A percentile compares a stretch with the other conserved stretches of the same genome.
phyloP scores from a whole-genome alignment of 2,113 vertebrate species.

The Prochilodus magdalenae region DNA sequence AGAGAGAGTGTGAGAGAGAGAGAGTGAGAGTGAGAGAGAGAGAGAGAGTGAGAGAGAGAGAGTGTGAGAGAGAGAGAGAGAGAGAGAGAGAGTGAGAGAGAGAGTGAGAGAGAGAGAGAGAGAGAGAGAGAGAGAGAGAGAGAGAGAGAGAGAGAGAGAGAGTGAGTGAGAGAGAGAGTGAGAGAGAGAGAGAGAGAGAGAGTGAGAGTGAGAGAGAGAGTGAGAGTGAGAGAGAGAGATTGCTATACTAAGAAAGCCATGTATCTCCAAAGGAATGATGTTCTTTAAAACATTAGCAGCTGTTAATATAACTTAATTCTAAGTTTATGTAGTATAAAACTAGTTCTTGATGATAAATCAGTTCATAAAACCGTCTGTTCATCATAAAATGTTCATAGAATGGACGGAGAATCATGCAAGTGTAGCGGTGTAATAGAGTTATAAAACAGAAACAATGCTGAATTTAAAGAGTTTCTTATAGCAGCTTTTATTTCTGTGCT shows the following conservation, averaged over 20 bases:
- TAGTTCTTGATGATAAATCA: too few relatives aligned
- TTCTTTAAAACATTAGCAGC: too few relatives aligned
- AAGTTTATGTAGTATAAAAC: too few relatives aligned
- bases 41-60: not conserved
- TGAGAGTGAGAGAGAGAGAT: not conserved
- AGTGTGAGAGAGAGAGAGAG: not conserved
- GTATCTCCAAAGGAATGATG: too few relatives aligned
- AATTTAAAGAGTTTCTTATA: not conserved
- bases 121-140: not conserved
- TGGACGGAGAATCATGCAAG: not conserved
- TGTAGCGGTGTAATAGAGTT: not conserved
- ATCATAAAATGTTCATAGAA: not conserved
- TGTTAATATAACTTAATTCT: too few relatives aligned
- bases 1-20: not conserved
- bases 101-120: not conserved
- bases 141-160: not conserved
- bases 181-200: not conserved
- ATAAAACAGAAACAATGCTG: not conserved
- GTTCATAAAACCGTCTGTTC: too few relatives aligned
- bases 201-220: not conserved
- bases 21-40: not conserved
- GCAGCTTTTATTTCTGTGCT: not conserved
- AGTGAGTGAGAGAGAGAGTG: not conserved
- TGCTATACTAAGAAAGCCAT: too few relatives aligned
- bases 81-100: not conserved